phyloP scores from a whole-genome alignment of 2,888 invertebrate genomes.

The Slavum lentiscoides region DNA sequence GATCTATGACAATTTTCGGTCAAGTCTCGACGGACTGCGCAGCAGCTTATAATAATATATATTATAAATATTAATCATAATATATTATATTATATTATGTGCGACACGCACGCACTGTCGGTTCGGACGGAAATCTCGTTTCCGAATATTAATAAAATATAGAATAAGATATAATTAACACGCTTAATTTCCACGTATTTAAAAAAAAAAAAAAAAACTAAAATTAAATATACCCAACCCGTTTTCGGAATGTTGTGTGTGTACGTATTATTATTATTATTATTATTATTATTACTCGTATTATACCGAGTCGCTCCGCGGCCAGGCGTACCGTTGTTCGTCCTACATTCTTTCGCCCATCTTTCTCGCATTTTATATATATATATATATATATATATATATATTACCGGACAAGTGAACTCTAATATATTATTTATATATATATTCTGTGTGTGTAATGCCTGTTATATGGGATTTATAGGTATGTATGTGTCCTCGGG shows the following conservation, averaged over 20 bases:
- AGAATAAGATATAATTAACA: no score
- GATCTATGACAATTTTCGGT: constrained; percentile 18
- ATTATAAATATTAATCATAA: no score
- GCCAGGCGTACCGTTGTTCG: constrained; percentile 47
- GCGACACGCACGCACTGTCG: no score
- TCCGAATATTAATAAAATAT: no score
- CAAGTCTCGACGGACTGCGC: background rate
- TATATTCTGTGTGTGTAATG: background rate
- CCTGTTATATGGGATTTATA: no score
- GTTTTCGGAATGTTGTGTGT: constrained; percentile 45
- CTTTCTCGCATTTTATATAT: constrained; percentile 14
- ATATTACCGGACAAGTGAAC: constrained; percentile 25
- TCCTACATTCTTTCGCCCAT: constrained; percentile 54
- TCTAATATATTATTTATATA: background rate
- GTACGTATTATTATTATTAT: background rate
- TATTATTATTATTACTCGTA: constrained; percentile 13
- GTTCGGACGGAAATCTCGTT: constrained; percentile 25
- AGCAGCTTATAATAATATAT: background rate
- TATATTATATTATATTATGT: no score
- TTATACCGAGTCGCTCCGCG: background rate
- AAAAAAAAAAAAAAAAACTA: constrained; percentile 1
- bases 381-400: constrained; percentile 15
- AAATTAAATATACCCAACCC: constrained; percentile 39
- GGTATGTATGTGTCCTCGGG: no score
- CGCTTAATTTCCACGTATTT: constrained; percentile 39